phyloP scores from a whole-genome alignment of 2,888 invertebrate species.

The Strigamia transsilvanica region DNA sequence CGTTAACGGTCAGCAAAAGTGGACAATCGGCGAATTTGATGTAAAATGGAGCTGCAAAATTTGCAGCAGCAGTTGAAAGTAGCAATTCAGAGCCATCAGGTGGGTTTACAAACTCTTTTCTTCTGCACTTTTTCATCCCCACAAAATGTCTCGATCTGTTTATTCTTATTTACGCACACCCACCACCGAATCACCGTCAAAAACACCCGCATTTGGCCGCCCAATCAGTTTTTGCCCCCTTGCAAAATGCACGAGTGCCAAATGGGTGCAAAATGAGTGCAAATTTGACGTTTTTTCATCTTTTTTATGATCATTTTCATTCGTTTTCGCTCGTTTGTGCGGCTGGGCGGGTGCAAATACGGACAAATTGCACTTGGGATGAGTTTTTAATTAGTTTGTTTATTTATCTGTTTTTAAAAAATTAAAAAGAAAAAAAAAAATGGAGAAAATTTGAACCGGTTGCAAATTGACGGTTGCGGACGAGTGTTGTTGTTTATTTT shows the following conservation, averaged over 20 bases:
- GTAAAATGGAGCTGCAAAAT: conserved; percentile 57
- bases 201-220: not conserved
- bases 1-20: not conserved
- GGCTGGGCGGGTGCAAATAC: too few relatives aligned
- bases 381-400: not conserved
- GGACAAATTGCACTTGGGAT: not conserved
- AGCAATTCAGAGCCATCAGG: conserved; percentile 59
- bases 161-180: not conserved
- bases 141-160: not conserved
- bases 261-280: not conserved
- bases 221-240: not conserved
- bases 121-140: not conserved
- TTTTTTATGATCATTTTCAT: not conserved
- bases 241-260: not conserved
- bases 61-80: conserved; percentile 58
- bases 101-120: conserved; percentile 53
- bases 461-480: not conserved
- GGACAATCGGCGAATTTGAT: not conserved
- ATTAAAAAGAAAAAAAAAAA: not conserved
- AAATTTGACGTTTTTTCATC: not conserved
- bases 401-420: too few relatives aligned
- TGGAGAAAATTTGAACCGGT: not conserved
- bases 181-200: not conserved
- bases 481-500: not conserved
- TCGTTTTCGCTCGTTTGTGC: not conserved